These are phyloP conservation scores for Netelia melanura DNA, from an alignment of 2,888 invertebrate genomes.

Conservation along the genomic window DNA sequence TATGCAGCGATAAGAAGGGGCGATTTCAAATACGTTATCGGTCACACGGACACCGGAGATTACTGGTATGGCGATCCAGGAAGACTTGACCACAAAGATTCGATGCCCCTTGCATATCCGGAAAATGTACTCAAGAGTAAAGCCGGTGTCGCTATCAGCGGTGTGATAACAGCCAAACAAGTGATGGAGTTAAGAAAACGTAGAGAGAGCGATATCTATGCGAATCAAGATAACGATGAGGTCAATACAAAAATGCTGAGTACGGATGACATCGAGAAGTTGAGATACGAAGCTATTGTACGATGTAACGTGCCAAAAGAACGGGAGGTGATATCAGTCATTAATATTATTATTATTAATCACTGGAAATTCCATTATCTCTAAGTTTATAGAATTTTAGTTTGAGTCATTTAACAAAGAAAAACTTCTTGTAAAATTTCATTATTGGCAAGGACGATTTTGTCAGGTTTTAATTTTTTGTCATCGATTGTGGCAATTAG, in stretches of 20 bases:
- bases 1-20: conserved; percentile 87
- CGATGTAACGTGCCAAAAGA: conserved; percentile 74
- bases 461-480: too few relatives aligned
- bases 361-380: not conserved
- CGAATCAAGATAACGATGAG: conserved; percentile 29
- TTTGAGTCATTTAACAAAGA: too few relatives aligned
- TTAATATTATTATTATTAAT: not conserved
- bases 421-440: too few relatives aligned
- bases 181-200: conserved; percentile 73
- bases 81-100: conserved; percentile 81
- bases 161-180: conserved; percentile 85
- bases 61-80: conserved; percentile 85
- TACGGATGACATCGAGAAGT: conserved; percentile 70
- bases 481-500: too few relatives aligned
- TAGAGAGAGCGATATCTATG: conserved; percentile 77
- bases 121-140: conserved; percentile 84
- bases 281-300: conserved; percentile 77
- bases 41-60: conserved; percentile 84
- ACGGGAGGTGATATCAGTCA: conserved; percentile 67
- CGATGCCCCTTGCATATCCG: conserved; percentile 75
- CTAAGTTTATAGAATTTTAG: not conserved
- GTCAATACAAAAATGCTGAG: conserved; percentile 70
- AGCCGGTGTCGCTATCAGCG: conserved; percentile 85
- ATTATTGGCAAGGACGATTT: too few relatives aligned
- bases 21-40: conserved; percentile 88